Base-by-base conservation (phyloP, 2,797 vertebrate genomes). In the Garrulus glandarius region DNA sequence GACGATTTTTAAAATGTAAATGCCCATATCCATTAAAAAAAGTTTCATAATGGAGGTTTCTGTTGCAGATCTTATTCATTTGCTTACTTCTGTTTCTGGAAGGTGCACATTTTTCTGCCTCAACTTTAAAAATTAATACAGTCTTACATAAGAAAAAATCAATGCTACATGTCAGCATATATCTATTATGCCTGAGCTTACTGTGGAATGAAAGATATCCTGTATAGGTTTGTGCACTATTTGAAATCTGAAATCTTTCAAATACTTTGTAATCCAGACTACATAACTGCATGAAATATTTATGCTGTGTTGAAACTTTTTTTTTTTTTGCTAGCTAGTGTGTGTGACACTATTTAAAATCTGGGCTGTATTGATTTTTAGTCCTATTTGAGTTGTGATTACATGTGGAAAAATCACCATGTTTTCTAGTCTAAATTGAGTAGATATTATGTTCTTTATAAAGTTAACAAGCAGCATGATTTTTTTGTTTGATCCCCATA, bases 51-150 rank as follows among this genome's bases (percentile, higher is more conserved):
- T 37, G 21, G 29, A 86, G 16, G 19, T 91, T 95, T 96, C 67
- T 12, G 4, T 9, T 60, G 2, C 81, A 50, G 27, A 76, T 87
- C 24, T 88, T 94, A 80, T 53, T 94, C 14, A 96, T 94, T 96
- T 94, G 26, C 15, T 49, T 89, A 15, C 37, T 86, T 96, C 52
- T 78, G 0, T 91, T 96, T 95, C 78, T 95, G 78, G 92, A 92
- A 91, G 43, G 52, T 90, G 19, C 13, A 92, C 55, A 95, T 97
- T 96, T 75, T 56, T 87, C 64, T 88, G 22, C 65, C 59, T 95
- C 75, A 82, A 94, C 46, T 95, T 96, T 87, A 78, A 97, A 97
- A 97, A 96, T 95, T 94, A 95, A 94, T 97, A 65, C 29, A 94
- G 61, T 29, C 15, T 6, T 95, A 93, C 26, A 61, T 75, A 94